These are phyloP conservation scores for Ptychochromis oligacanthus DNA, from an alignment of 2,113 vertebrate species.

Conservation along the genomic window DNA sequence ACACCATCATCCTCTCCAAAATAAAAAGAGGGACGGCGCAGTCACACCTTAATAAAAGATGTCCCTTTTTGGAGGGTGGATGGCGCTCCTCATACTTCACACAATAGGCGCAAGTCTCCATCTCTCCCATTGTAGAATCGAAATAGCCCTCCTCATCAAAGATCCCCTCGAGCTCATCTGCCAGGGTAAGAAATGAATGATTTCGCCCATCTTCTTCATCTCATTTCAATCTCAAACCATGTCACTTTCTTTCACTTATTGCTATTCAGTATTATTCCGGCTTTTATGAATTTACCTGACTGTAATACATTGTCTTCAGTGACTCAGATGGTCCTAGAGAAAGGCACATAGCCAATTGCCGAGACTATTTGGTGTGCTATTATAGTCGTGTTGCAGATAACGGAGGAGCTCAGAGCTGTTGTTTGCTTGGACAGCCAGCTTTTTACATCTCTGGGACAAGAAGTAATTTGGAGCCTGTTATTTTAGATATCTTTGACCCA, in stretches of 20 bases:
- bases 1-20: slow-evolving; percentile 66
- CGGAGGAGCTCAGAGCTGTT: neutral
- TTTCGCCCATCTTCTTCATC: slow-evolving; percentile 49
- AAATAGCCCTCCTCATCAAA: slow-evolving; percentile 71
- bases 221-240: slow-evolving; percentile 74
- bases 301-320: slow-evolving; percentile 47
- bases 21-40: slow-evolving; percentile 59
- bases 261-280: slow-evolving; percentile 48
- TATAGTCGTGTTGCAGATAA: slow-evolving; percentile 13
- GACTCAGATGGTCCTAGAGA: slow-evolving; percentile 30
- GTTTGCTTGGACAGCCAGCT: slow-evolving; percentile 12
- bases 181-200: slow-evolving; percentile 52
- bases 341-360: slow-evolving; percentile 20
- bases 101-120: slow-evolving; percentile 67
- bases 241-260: slow-evolving; percentile 58
- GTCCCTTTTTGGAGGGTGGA: slow-evolving; percentile 40
- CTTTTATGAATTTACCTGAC: slow-evolving; percentile 54
- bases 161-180: slow-evolving; percentile 57
- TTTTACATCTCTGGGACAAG: slow-evolving; percentile 13
- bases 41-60: slow-evolving; percentile 73
- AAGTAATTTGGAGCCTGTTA: slow-evolving; percentile 32
- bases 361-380: slow-evolving; percentile 28
- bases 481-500: slow-evolving; percentile 1
- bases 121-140: slow-evolving; percentile 58
- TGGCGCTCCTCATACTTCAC: slow-evolving; percentile 60